Conservation (phyloP, 2,797 vertebrate species). For the Hipposideros larvatus region DNA sequence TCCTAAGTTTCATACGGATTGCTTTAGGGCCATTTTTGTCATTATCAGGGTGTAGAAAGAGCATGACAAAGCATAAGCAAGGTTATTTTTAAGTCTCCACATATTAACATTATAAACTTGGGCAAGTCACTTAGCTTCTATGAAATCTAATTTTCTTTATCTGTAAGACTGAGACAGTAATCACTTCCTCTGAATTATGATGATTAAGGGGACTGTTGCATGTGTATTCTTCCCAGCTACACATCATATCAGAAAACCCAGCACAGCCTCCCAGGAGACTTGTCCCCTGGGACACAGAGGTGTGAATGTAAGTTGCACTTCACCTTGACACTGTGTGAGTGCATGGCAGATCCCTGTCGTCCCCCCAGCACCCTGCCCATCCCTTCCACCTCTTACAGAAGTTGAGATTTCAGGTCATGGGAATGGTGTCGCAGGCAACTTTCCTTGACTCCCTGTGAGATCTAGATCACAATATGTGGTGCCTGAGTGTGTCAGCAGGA, state of each 20-base stretch:
- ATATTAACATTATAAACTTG: not conserved
- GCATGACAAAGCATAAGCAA: constrained; percentile 13
- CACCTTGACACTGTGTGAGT: not conserved
- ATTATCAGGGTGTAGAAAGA: constrained; percentile 28
- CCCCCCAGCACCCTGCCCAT: rapidly evolving
- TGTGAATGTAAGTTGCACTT: not conserved
- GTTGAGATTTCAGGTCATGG: not conserved
- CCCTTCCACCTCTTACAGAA: not conserved
- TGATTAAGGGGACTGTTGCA: not conserved
- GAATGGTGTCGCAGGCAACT: not conserved
- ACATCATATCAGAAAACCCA: not conserved
- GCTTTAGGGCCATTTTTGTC: constrained; percentile 14
- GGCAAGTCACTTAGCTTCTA: not conserved
- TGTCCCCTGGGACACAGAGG: not conserved
- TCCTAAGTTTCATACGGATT: constrained; percentile 25
- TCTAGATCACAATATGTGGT: not conserved
- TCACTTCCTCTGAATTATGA: constrained; percentile 46
- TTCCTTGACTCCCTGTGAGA: not conserved
- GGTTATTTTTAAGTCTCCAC: constrained; percentile 20
- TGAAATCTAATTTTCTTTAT: not conserved
- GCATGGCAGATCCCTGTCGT: not conserved
- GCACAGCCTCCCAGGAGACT: not conserved
- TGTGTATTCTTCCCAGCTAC: not conserved
- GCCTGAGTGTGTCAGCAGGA: not conserved
- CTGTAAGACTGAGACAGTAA: not conserved